Evolutionary conservation across 1,140 invertebrate genomes (phyloP), one percentile per base, ranked within the genome.

Genomic region (Augochlora pura): DNA sequence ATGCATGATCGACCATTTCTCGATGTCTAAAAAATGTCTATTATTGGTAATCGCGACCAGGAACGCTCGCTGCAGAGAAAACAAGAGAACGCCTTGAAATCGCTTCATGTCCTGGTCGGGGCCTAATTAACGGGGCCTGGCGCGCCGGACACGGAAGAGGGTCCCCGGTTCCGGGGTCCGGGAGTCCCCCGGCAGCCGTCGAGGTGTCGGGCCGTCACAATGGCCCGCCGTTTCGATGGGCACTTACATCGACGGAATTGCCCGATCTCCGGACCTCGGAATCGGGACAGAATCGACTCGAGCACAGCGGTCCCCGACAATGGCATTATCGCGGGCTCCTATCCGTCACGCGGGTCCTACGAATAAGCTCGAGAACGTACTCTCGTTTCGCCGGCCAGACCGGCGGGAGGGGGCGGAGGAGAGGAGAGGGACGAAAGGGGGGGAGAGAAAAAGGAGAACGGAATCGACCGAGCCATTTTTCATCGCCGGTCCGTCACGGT

Each of bases 271-370:
- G 16, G 60, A n/a, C 38, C 21, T 32, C 38, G 4, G 4, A 9
- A 27, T 39, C 16, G 18, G 12, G 18, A n/a, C n/a, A 21, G 32
- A 71, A 39, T 38, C 42, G 42, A n/a, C 9, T 7, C 46, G 32
- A 67, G 38, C 62, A 23, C 42, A 32, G 8, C 27, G n/a, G n/a
- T n/a, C n/a, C 21, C 39, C 7, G 14, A 57, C 23, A 72, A 72
- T 78, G 60, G 60, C 46, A 27, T 78, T 65, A 77, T 77, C 75
- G 75, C 60, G 14, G 12, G 18, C 25, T 10, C 52, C 42, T 27
- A 27, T 67, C 54, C 49, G 42, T 60, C 64, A 39, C 18, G 16
- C 46, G 32, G 21, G 27, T 49, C 59, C 54, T 59, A 62, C 54
- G 38, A 46, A 46, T 49, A 59, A 46, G 12, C 68, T 49, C 39